A percentile compares a stretch with the other conserved stretches of the same genome.
phyloP scores from a whole-genome alignment of 2,797 vertebrate genomes.

The Gymnocypris eckloni region DNA sequence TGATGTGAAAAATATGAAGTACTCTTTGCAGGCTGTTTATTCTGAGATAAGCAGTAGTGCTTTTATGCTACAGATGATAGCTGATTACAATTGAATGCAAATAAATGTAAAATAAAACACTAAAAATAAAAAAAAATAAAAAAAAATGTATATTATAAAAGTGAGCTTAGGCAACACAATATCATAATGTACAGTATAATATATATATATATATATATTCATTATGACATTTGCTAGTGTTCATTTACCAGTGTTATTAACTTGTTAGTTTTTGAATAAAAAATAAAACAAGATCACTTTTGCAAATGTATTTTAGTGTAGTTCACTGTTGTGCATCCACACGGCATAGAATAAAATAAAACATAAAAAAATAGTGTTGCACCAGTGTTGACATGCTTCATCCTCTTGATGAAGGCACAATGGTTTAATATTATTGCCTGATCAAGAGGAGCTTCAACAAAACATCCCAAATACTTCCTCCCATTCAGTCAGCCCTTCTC shows the following conservation, averaged over 20 bases:
- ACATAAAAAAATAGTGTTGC: too few relatives aligned
- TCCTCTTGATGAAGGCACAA: not conserved
- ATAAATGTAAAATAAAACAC: not conserved
- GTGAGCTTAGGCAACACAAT: too few relatives aligned
- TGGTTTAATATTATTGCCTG: constrained; percentile 25
- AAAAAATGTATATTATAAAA: not conserved
- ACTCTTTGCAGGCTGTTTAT: not conserved
- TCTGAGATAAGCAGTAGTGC: not conserved
- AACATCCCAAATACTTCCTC: constrained; percentile 45
- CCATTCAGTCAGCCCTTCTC: constrained; percentile 31
- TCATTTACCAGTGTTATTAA: too few relatives aligned
- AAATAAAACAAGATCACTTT: not conserved
- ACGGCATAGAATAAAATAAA: not conserved
- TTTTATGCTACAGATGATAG: not conserved
- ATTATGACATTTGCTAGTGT: too few relatives aligned
- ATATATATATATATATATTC: not conserved
- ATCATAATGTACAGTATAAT: not conserved
- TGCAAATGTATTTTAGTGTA: too few relatives aligned
- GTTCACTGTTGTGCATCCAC: not conserved
- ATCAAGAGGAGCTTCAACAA: constrained; percentile 36
- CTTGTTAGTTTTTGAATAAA: not conserved
- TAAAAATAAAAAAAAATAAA: not conserved
- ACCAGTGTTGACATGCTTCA: not conserved
- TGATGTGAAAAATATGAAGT: not conserved
- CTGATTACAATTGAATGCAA: not conserved